Evolutionary conservation across 2,888 invertebrate species (phyloP).

Genomic region (Strigamia crassipes): DNA sequence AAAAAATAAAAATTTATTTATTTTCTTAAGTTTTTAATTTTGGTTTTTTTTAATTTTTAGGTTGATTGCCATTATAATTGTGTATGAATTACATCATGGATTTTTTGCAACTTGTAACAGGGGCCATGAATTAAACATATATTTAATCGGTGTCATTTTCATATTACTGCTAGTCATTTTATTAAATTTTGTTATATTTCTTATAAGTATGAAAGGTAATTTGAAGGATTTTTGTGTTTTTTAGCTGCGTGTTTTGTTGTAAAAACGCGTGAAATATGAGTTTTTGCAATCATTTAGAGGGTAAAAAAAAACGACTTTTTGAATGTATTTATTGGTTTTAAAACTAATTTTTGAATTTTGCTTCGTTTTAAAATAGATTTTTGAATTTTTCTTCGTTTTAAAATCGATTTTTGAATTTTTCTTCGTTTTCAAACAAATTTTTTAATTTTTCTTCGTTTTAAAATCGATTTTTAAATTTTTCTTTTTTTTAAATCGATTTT

Average conservation of each 20-base stretch:
- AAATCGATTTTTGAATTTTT: too few relatives aligned
- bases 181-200: conserved; percentile 57
- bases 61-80: conserved; percentile 70
- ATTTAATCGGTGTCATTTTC: conserved; percentile 67
- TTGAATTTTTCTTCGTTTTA: too few relatives aligned
- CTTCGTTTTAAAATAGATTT: too few relatives aligned
- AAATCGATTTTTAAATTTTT: too few relatives aligned
- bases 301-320: too few relatives aligned
- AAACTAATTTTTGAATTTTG: too few relatives aligned
- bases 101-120: conserved; percentile 71
- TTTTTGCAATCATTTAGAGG: too few relatives aligned
- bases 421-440: too few relatives aligned
- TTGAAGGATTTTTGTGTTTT: neutral
- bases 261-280: too few relatives aligned
- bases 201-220: conserved; percentile 55
- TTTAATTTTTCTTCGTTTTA: too few relatives aligned
- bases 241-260: conserved; percentile 55
- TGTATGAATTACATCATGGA: conserved; percentile 68
- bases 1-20: conserved; percentile 22
- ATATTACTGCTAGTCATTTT: conserved; percentile 57
- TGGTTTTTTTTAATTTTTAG: conserved; percentile 59
- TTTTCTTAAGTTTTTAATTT: neutral
- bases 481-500: too few relatives aligned
- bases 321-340: too few relatives aligned
- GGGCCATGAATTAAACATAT: conserved; percentile 73